These are phyloP conservation scores for Marisa cornuarietis DNA, from an alignment of 1,140 invertebrate species.

Conservation along the genomic window DNA sequence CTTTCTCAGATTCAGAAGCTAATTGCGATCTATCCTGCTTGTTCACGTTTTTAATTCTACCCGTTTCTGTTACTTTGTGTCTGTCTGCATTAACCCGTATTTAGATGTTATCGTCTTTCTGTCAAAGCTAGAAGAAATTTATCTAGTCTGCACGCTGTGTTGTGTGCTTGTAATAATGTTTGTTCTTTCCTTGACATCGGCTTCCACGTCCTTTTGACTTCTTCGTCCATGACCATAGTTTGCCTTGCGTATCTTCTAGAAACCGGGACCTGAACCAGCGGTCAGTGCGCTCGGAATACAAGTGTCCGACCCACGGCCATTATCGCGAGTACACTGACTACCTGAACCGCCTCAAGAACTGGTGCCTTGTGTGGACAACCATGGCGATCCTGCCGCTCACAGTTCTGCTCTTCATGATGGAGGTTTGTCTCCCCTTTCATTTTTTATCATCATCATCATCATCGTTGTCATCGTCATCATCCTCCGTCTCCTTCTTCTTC, in stretches of 20 bases:
- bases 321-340: constrained; percentile 64
- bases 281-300: constrained; percentile 56
- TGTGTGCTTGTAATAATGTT: too few relatives aligned
- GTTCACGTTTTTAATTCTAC: too few relatives aligned
- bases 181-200: too few relatives aligned
- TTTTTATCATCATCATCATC: not conserved
- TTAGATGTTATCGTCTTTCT: too few relatives aligned
- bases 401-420: constrained; percentile 53
- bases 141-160: too few relatives aligned
- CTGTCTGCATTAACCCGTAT: too few relatives aligned
- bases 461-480: not conserved
- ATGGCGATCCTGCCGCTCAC: constrained; percentile 62
- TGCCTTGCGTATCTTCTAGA: constrained; percentile 26
- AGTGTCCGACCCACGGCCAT: constrained; percentile 59
- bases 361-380: constrained; percentile 59
- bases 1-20: too few relatives aligned
- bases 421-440: constrained; percentile 32
- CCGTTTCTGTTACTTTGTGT: too few relatives aligned
- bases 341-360: constrained; percentile 60
- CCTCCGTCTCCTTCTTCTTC: not conserved
- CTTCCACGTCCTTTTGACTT: too few relatives aligned
- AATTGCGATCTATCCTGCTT: too few relatives aligned
- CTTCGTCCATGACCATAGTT: not conserved
- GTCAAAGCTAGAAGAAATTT: too few relatives aligned
- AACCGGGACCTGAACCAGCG: constrained; percentile 40